A percentile compares a stretch with the other conserved stretches of the same genome.
phyloP scores from a whole-genome alignment of 2,797 vertebrate genomes.

The Myotis planiceps region DNA sequence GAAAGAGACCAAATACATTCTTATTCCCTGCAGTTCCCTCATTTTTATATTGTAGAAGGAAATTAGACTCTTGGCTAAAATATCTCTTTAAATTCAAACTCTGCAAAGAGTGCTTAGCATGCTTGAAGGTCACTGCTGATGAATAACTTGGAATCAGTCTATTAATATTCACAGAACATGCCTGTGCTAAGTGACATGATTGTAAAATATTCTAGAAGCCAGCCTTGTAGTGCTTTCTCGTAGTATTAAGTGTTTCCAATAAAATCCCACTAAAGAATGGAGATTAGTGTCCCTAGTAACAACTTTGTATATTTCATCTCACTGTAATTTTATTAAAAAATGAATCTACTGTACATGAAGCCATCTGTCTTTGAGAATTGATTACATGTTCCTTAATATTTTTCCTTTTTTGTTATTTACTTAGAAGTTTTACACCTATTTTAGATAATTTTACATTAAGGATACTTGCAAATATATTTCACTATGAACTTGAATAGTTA shows the following conservation, averaged over 20 bases:
- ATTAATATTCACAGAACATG: slow-evolving; percentile 69
- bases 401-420: neutral
- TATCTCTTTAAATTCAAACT: slow-evolving; percentile 54
- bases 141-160: slow-evolving; percentile 50
- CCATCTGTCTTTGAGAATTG: slow-evolving; percentile 51
- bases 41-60: slow-evolving; percentile 33
- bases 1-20: neutral
- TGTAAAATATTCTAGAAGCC: slow-evolving; percentile 64
- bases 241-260: slow-evolving; percentile 70
- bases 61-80: slow-evolving; percentile 18
- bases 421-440: neutral
- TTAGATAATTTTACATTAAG: slow-evolving; percentile 8
- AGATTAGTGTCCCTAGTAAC: slow-evolving; percentile 47
- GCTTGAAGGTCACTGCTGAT: slow-evolving; percentile 59
- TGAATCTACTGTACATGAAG: slow-evolving; percentile 50
- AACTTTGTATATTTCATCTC: slow-evolving; percentile 62
- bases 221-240: slow-evolving; percentile 31
- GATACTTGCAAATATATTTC: slow-evolving; percentile 26
- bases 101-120: slow-evolving; percentile 53
- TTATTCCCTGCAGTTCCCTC: neutral
- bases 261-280: slow-evolving; percentile 61
- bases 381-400: slow-evolving; percentile 41
- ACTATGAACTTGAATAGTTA: neutral
- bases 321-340: slow-evolving; percentile 58
- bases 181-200: slow-evolving; percentile 64